These are phyloP conservation scores for Macroramphosus scolopax DNA, from an alignment of 2,797 vertebrate species.

Conservation along the genomic window DNA sequence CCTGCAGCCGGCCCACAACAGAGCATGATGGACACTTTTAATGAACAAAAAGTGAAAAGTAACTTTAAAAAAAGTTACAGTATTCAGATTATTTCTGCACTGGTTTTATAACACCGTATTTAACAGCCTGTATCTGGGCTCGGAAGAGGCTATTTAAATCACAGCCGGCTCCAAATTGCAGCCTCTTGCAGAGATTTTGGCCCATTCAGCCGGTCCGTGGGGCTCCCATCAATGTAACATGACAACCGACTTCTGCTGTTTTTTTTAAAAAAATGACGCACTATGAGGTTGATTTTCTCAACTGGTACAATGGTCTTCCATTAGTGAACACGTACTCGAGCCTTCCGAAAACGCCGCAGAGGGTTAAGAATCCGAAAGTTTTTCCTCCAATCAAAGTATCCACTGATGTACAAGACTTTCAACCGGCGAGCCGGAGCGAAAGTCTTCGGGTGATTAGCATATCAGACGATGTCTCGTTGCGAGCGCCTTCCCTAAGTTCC, in stretches of 20 bases:
- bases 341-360: background rate
- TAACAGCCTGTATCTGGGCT: background rate
- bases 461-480: constrained; percentile 9
- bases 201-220: constrained; percentile 1
- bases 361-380: constrained; percentile 1
- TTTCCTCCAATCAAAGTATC: constrained; percentile 6
- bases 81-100: too few relatives aligned
- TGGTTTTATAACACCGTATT: too few relatives aligned
- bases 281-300: constrained; percentile 6
- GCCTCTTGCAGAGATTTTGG: background rate
- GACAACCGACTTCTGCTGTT: background rate
- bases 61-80: too few relatives aligned
- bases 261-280: constrained; percentile 9
- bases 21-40: too few relatives aligned
- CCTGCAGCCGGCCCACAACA: too few relatives aligned
- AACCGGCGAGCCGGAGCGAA: constrained; percentile 2
- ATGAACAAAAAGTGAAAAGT: too few relatives aligned
- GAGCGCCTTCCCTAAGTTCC: constrained; percentile 2
- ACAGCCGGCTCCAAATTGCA: background rate
- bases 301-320: constrained; percentile 1
- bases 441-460: constrained; percentile 15
- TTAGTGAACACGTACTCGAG: background rate
- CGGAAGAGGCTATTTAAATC: constrained; percentile 10
- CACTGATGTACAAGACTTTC: constrained; percentile 10
- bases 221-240: constrained; percentile 6